These are phyloP conservation scores for Madoqua kirkii DNA, from an alignment of 2,113 vertebrate species.

Conservation along the genomic window DNA sequence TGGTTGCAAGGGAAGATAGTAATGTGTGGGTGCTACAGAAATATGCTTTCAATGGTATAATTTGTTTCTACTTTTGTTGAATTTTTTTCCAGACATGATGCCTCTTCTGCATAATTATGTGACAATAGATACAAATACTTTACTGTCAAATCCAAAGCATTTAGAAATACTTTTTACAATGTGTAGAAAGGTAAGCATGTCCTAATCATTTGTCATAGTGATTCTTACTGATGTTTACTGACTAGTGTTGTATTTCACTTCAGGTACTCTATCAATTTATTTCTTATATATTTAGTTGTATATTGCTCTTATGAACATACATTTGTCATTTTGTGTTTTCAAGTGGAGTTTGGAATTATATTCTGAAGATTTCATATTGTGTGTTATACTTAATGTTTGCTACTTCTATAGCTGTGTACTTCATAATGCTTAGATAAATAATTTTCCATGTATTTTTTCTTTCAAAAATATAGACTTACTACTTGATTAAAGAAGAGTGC, in stretches of 20 bases:
- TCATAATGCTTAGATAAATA: not conserved
- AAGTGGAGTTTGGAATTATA: not conserved
- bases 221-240: not conserved
- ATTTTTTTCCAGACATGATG: conserved; percentile 93
- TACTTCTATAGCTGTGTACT: not conserved
- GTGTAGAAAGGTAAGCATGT: conserved; percentile 94
- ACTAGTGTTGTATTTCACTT: not conserved
- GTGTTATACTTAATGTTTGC: not conserved
- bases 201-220: not conserved
- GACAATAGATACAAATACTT: conserved; percentile 93
- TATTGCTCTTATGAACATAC: not conserved
- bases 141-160: conserved; percentile 93
- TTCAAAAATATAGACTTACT: not conserved
- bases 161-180: conserved; percentile 96
- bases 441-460: not conserved
- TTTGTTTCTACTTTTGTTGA: not conserved
- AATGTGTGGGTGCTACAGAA: not conserved
- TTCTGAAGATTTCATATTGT: not conserved
- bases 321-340: not conserved
- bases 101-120: conserved; percentile 99
- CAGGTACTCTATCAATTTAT: not conserved
- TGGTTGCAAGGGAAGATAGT: not conserved
- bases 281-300: not conserved
- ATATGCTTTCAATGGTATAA: not conserved
- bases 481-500: not conserved